Conservation (phyloP, 2,888 invertebrate species). For the Pollenia griseotomentosa region DNA sequence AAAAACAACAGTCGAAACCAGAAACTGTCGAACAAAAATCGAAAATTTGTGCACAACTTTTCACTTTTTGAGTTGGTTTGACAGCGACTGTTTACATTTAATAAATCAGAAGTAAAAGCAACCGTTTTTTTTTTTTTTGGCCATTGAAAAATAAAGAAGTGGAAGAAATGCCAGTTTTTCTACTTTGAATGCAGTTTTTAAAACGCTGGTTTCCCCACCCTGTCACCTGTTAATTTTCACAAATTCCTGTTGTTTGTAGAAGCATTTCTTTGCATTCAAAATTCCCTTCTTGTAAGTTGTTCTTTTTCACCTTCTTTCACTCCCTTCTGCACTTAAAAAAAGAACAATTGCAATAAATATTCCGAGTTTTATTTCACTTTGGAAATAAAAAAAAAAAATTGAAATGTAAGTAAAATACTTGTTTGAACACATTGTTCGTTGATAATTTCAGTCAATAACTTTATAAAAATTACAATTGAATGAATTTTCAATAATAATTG, state of each 20-base stretch:
- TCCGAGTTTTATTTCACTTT: slow-evolving; percentile 2
- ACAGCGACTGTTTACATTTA: too few species aligned
- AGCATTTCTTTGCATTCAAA: slow-evolving; percentile 55
- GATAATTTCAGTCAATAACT: slow-evolving; percentile 60
- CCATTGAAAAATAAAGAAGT: too few species aligned
- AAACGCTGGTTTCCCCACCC: slow-evolving; percentile 49
- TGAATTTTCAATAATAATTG: slow-evolving; percentile 62
- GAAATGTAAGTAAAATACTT: slow-evolving; percentile 17
- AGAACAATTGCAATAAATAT: slow-evolving; percentile 57
- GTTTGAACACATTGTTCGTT: slow-evolving; percentile 33
- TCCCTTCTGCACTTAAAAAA: neutral
- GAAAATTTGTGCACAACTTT: too few species aligned
- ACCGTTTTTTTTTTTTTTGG: too few species aligned
- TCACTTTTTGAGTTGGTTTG: too few species aligned
- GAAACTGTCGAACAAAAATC: too few species aligned
- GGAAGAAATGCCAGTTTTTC: too few species aligned
- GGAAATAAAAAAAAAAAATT: slow-evolving; percentile 30
- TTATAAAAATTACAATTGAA: slow-evolving; percentile 70
- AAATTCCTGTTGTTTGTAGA: slow-evolving; percentile 48
- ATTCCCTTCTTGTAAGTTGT: slow-evolving; percentile 27
- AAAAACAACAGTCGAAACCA: too few species aligned
- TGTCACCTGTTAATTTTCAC: slow-evolving; percentile 39
- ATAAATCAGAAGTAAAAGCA: too few species aligned
- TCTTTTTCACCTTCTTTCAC: neutral
- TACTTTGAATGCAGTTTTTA: slow-evolving; percentile 57